These are phyloP conservation scores for Euwallacea fornicatus DNA, from an alignment of 1,140 invertebrate genomes.

Conservation along the genomic window DNA sequence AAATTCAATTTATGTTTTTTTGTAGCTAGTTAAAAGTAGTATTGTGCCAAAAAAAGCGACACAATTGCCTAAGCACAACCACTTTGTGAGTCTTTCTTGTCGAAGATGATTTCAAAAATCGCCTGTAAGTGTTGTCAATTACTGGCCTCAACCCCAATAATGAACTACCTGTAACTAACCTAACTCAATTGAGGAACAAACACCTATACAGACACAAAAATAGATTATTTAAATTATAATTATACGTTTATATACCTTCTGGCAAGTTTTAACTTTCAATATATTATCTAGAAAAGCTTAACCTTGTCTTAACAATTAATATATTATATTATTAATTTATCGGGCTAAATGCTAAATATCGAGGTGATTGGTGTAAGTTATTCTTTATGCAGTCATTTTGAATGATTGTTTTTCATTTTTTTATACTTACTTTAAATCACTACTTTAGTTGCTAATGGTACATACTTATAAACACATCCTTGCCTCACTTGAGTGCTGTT, in stretches of 20 bases:
- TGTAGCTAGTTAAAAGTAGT: too few relatives aligned
- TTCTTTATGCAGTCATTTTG: conserved; percentile 38
- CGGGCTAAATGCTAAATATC: conserved; percentile 33
- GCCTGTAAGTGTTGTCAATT: too few relatives aligned
- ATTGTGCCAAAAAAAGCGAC: too few relatives aligned
- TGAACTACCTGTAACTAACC: too few relatives aligned
- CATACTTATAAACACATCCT: not conserved
- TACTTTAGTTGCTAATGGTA: not conserved
- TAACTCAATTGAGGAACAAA: not conserved
- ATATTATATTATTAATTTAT: conserved; percentile 7
- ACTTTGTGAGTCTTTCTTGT: too few relatives aligned
- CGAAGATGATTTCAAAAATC: too few relatives aligned
- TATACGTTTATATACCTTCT: conserved; percentile 8
- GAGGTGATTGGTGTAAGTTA: conserved; percentile 45
- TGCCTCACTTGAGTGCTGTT: not conserved
- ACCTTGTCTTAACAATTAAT: conserved; percentile 7
- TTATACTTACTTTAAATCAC: conserved; percentile 7
- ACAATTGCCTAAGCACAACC: too few relatives aligned
- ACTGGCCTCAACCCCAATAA: too few relatives aligned
- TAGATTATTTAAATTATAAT: conserved; percentile 8
- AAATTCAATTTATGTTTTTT: too few relatives aligned
- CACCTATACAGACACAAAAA: conserved; percentile 4
- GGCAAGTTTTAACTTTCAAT: not conserved
- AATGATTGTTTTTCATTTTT: conserved; percentile 42
- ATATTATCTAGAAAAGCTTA: conserved; percentile 16